Base-by-base conservation (phyloP, 2,113 vertebrate genomes). In the Numida meleagris region DNA sequence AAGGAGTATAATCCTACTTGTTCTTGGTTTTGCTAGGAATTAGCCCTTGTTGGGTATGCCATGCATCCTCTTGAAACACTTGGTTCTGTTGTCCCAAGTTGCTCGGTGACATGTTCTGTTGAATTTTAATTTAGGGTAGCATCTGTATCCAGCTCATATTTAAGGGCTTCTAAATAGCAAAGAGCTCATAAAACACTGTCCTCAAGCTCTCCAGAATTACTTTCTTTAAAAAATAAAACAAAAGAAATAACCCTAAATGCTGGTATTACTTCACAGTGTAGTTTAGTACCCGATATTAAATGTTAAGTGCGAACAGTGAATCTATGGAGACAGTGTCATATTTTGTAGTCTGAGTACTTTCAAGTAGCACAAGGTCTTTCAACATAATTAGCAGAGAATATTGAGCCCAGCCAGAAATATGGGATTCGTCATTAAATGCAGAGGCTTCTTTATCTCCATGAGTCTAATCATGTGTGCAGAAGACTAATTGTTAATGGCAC, bases 401-500 rank as follows among this genome's bases (percentile, higher is more conserved):
- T 98, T 97, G 98, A 98, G 96, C 96, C 96, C 94, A 65, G 57
- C 94, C 97, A 97, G 96, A 98, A 98, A 98, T 98, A 98, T 95
- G 90, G 96, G 97, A 96, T 97, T 98, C 85, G 43, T 96, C 96
- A 97, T 98, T 98, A 98, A 98, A 99, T 98, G 98, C 98, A 98
- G 97, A 98, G 96, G 88, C 96, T 97, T 91, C 97, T 98, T 98
- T 98, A 98, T 98, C 98, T 98, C 98, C 97, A 82, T 84, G 88
- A 97, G 97, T 98, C 98, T 98, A 98, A 98, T 99, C 98, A 98
- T 98, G 96, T 98, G 97, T 97, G 96, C 97, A 97, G 97, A 97
- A 98, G 97, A 98, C 98, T 99, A 99, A 99, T 98, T 98, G 98
- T 98, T 98, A 98, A 98, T 98, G 98, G 97, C 98, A 97, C 76